phyloP scores from a whole-genome alignment of 2,888 invertebrate genomes.

The Gonocerus acuteangulatus region DNA sequence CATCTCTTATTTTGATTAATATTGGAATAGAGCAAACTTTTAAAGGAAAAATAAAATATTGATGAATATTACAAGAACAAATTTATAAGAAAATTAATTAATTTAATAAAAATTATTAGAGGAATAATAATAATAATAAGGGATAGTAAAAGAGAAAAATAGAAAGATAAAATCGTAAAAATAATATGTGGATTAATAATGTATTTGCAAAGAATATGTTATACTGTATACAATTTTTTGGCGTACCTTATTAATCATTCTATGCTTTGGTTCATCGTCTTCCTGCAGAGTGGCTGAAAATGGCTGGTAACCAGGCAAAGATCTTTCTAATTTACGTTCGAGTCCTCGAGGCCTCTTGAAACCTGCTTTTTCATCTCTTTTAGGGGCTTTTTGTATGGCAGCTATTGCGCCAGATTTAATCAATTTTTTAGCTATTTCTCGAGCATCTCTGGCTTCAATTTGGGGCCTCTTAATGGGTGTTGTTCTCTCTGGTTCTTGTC shows the following conservation, averaged over 20 bases:
- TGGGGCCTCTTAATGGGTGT: slow-evolving; percentile 62
- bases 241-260: background rate
- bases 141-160: background rate
- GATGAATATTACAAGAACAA: too few relatives aligned
- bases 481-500: slow-evolving; percentile 77
- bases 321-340: slow-evolving; percentile 50
- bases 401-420: slow-evolving; percentile 87
- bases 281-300: slow-evolving; percentile 78
- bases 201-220: too few relatives aligned
- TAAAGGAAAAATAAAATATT: too few relatives aligned
- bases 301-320: slow-evolving; percentile 80
- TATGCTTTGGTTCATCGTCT: slow-evolving; percentile 48
- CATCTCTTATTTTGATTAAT: too few relatives aligned
- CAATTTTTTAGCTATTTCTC: slow-evolving; percentile 90
- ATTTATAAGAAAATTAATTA: too few relatives aligned
- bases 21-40: too few relatives aligned
- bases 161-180: background rate
- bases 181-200: background rate
- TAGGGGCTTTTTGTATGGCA: slow-evolving; percentile 73
- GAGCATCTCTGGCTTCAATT: slow-evolving; percentile 83
- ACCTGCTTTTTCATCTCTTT: slow-evolving; percentile 77
- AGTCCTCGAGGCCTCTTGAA: slow-evolving; percentile 79
- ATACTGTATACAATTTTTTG: too few relatives aligned
- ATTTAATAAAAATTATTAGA: too few relatives aligned
- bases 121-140: too few relatives aligned